Conservation (phyloP, 2,797 vertebrate species). For the Brachyalestes nurse region DNA sequence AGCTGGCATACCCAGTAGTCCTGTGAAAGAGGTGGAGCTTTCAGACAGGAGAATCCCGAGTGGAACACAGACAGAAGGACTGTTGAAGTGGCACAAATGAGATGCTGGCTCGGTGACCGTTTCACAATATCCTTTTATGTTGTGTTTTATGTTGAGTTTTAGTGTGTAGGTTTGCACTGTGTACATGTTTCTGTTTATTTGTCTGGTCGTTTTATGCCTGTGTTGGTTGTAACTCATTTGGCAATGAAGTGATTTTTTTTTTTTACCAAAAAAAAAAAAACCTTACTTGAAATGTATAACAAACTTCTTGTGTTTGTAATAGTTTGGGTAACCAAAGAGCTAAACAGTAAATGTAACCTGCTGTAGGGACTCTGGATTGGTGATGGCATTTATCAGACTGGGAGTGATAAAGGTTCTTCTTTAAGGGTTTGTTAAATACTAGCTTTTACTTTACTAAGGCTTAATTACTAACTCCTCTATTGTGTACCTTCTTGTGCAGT, state of each 20-base stretch:
- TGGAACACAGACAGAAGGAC: conserved; percentile 7
- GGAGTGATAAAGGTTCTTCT: conserved; percentile 34
- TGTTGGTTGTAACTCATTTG: conserved; percentile 63
- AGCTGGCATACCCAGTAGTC: background rate
- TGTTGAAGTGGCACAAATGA: conserved; percentile 7
- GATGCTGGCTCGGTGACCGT: conserved; percentile 33
- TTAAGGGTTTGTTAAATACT: conserved; percentile 50
- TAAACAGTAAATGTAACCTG: conserved; percentile 71
- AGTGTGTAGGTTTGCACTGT: conserved; percentile 79
- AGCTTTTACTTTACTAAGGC: conserved; percentile 55
- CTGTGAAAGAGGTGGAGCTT: background rate
- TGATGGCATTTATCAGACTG: conserved; percentile 41
- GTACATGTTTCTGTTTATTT: conserved; percentile 66
- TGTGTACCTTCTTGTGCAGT: conserved; percentile 74
- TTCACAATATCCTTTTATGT: conserved; percentile 48
- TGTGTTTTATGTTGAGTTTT: conserved; percentile 55
- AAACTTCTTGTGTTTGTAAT: conserved; percentile 72
- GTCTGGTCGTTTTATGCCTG: conserved; percentile 48
- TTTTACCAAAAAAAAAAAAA: conserved; percentile 70
- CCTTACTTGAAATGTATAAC: conserved; percentile 73
- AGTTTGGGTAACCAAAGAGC: conserved; percentile 92
- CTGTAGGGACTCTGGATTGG: conserved; percentile 64
- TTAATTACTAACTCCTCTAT: conserved; percentile 59
- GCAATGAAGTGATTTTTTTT: conserved; percentile 59
- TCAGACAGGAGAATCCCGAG: conserved; percentile 8